Evolutionary conservation across 2,797 vertebrate genomes (phyloP).

Genomic region (Iguana delicatissima): DNA sequence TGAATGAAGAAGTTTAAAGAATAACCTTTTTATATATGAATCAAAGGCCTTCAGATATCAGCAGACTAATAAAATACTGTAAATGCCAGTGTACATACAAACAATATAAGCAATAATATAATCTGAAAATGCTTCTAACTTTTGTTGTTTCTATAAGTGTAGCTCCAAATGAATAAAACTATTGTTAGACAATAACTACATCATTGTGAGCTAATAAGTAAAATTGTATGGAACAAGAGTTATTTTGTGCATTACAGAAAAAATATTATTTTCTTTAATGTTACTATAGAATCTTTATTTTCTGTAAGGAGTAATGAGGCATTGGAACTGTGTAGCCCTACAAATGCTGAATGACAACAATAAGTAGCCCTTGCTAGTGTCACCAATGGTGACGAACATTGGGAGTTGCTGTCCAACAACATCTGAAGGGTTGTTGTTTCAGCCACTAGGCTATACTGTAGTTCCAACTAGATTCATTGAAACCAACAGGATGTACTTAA

Average conservation of each 20-base stretch:
- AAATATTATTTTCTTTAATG: constrained; percentile 3
- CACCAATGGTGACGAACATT: too few species aligned
- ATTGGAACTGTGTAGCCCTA: too few species aligned
- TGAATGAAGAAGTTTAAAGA: constrained; percentile 52
- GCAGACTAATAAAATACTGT: constrained; percentile 57
- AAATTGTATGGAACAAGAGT: neutral
- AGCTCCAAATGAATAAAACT: neutral
- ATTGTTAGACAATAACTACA: constrained; percentile 14
- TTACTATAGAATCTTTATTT: neutral
- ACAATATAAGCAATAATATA: constrained; percentile 36
- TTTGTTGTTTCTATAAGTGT: neutral
- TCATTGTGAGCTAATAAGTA: neutral
- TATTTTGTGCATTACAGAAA: neutral
- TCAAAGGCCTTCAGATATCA: constrained; percentile 52
- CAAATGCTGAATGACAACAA: too few species aligned
- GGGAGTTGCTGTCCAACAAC: too few species aligned
- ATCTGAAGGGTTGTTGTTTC: too few species aligned
- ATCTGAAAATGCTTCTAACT: constrained; percentile 24
- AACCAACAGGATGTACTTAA: too few species aligned
- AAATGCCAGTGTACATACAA: neutral
- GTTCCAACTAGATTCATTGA: too few species aligned
- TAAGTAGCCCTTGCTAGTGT: too few species aligned
- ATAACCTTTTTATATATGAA: constrained; percentile 55
- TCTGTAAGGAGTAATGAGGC: neutral
- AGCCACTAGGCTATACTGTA: too few species aligned